phyloP scores from a whole-genome alignment of 2,113 vertebrate genomes.

The Tringa solitaria region DNA sequence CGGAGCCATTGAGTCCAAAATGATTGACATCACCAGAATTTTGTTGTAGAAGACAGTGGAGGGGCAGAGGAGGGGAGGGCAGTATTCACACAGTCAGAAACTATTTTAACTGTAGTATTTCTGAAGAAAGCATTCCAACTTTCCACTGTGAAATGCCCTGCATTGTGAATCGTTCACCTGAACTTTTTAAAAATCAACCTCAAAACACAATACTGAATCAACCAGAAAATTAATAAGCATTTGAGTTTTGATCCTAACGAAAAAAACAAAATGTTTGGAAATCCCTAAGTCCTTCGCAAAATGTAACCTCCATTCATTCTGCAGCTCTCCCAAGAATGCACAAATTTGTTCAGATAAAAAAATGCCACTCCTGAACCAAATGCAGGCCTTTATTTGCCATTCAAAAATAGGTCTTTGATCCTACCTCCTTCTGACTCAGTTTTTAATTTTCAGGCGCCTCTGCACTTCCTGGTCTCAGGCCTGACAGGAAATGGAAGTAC shows the following conservation, averaged over 20 bases:
- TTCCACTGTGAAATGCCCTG: background rate
- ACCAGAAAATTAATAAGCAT: background rate
- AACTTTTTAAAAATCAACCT: background rate
- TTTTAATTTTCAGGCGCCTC: slow-evolving; percentile 32
- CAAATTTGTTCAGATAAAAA: background rate
- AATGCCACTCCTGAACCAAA: background rate
- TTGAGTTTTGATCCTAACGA: background rate
- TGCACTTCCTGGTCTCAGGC: slow-evolving; percentile 19
- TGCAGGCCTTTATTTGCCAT: background rate
- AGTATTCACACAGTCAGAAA: background rate
- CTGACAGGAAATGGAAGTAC: slow-evolving; percentile 33
- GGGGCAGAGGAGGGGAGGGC: background rate
- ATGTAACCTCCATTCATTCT: background rate
- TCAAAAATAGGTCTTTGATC: slow-evolving; percentile 20
- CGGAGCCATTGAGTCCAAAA: background rate
- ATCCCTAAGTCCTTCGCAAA: background rate
- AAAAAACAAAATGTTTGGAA: background rate
- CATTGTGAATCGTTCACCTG: background rate
- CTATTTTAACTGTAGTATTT: background rate
- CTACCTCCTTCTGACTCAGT: background rate
- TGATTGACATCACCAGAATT: background rate
- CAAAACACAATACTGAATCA: background rate
- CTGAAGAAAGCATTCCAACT: background rate
- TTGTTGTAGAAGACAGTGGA: background rate
- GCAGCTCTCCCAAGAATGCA: background rate